Evolutionary conservation across 2,113 vertebrate species (phyloP).

Genomic region (Pangasianodon hypophthalmus): DNA sequence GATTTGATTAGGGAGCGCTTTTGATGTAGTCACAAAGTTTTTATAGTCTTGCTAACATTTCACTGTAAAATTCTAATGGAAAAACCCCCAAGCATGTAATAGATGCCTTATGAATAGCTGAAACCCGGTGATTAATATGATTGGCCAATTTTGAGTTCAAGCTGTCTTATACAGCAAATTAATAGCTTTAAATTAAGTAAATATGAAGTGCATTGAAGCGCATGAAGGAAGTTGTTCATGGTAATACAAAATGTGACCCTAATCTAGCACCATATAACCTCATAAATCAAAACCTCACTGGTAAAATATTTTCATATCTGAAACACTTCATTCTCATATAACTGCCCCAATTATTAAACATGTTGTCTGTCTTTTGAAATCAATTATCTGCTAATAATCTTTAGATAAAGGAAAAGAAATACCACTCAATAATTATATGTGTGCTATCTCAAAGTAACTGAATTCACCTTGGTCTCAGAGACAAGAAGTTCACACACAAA

Average conservation of each 20-base stretch:
- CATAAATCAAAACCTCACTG: neutral
- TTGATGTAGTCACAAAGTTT: neutral
- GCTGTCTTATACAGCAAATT: neutral
- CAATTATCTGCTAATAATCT: neutral
- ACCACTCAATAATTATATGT: neutral
- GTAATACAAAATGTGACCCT: neutral
- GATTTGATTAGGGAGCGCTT: neutral
- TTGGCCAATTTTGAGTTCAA: neutral
- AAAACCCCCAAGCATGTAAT: neutral
- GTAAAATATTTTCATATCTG: neutral
- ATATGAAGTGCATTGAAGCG: neutral
- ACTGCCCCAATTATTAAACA: neutral
- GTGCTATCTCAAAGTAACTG: neutral
- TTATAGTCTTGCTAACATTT: neutral
- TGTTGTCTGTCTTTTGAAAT: neutral
- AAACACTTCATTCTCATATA: neutral
- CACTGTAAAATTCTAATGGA: neutral
- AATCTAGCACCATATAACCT: neutral
- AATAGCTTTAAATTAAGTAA: neutral
- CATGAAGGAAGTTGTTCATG: neutral
- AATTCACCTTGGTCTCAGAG: neutral
- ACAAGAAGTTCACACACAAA: conserved; percentile 14
- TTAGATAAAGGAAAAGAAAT: neutral
- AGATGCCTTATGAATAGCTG: neutral
- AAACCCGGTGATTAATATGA: neutral